Evolutionary conservation across 2,113 vertebrate genomes (phyloP), one percentile per base, ranked within the genome.

Genomic region (Cynopterus brachyotis): DNA sequence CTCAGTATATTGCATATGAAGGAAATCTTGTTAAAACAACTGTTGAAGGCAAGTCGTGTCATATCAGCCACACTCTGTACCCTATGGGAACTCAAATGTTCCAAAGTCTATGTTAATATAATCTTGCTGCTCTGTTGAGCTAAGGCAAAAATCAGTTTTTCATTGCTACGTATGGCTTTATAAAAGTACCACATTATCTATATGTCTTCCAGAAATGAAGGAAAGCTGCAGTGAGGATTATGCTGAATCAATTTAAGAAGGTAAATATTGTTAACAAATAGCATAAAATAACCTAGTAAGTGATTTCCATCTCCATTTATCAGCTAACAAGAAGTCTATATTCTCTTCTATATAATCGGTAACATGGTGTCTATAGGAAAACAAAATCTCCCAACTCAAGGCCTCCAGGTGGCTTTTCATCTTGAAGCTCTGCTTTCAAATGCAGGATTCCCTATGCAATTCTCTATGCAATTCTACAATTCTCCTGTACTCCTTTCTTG

Each of bases 1-100:
- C 98, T 97, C 97, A 80, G 92, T 97, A 97, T 97, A 98, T 97
- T 98, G 96, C 97, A 84, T 97, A 97, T 86, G 98, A 98, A 98
- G 94, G 94, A 96, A 98, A 98, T 98, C 98, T 98, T 98, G 98
- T 98, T 98, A 98, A 98, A 98, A 98, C 98, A 98, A 99, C 98
- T 98, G 98, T 98, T 98, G 98, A 97, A 98, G 97, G 98, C 97
- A 97, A 98, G 97, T 98, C 95, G 92, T 98, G 98, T 98, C 98
- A 40, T 97, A 98, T 98, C 98, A 98, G 86, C 97, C 96, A 97
- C 93, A 97, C 85, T 97, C 95, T 92, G 96, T 98, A 97, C 97
- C 98, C 98, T 98, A 96, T 98, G 98, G 98, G 98, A 98, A 92
- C 96, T 97, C 94, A 97, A 97, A 98, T 97, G 96, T 98, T 98